Evolutionary conservation across 2,888 invertebrate species (phyloP).

Genomic region (Melieria omissa): DNA sequence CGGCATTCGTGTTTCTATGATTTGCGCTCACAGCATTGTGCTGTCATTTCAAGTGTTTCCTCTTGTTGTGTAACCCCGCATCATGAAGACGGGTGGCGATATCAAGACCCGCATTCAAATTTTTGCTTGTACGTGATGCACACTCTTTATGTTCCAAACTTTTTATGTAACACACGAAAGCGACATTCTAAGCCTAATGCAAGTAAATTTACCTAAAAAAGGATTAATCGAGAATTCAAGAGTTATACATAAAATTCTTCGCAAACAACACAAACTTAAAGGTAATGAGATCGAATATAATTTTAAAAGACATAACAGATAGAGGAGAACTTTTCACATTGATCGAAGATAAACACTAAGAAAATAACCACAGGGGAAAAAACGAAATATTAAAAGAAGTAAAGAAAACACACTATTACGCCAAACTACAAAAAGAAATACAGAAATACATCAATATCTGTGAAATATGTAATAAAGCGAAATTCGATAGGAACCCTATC

Average conservation of each 20-base stretch:
- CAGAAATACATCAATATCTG: slow-evolving; percentile 5
- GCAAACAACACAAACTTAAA: slow-evolving; percentile 26
- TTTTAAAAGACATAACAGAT: slow-evolving; percentile 19
- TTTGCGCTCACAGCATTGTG: no score
- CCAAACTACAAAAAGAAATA: slow-evolving; percentile 6
- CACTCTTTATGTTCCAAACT: no score
- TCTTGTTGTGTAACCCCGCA: no score
- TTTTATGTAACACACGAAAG: slow-evolving; percentile 14
- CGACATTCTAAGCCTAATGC: slow-evolving; percentile 33
- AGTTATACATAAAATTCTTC: slow-evolving; percentile 32
- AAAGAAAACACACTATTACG: not conserved
- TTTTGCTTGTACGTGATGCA: no score
- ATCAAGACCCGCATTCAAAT: no score
- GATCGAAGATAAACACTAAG: no score
- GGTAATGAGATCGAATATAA: not conserved
- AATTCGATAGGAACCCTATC: slow-evolving; percentile 15
- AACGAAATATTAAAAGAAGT: no score
- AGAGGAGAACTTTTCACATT: not conserved
- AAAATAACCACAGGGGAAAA: no score
- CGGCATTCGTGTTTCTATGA: no score
- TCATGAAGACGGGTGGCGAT: no score
- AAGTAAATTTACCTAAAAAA: slow-evolving; percentile 29
- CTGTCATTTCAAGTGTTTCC: no score
- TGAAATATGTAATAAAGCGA: slow-evolving; percentile 14
- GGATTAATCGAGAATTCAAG: slow-evolving; percentile 32